Base-by-base conservation (phyloP, 2,797 vertebrate genomes). In the Mastacembelus armatus region DNA sequence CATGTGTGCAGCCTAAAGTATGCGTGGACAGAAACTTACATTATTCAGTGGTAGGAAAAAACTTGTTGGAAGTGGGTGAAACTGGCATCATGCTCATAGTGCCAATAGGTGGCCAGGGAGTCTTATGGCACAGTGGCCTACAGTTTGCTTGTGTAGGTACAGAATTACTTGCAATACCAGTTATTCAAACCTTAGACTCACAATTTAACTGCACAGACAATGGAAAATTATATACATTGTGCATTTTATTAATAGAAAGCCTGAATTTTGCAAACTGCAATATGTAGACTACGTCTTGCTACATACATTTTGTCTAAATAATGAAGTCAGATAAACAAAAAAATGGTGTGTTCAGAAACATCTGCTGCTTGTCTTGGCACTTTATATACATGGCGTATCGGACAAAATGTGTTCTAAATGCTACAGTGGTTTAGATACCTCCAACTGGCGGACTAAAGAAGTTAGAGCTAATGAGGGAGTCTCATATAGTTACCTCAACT, bases 11-110 rank as follows among this genome's bases (percentile, higher is more conserved):
- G 56, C 52, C 73, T n/a, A 79, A 83, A 66, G 36, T 77, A 72
- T 80, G 73, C 45, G 67, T 36, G 68, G 73, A 72, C 55, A 84
- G 70, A 86, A 83, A 58, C 59, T 54, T 80, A 71, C 63, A 66
- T 70, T 69, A 81, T 83, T 59, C 51, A 58, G 45, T n/a, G 43
- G 48, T 22, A 65, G 55, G 15, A 21, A 64, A 49, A 50, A 58
- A 45, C 19, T 55, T 47, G 48, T 49, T 33, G 33, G 36, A 43
- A 14, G 30, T 36, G 63, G 32, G 26, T 12, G 21, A 66, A 62
- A 35, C 32, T 50, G 58, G 66, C 47, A 48, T 75, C 49, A 7
- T 9, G 24, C 19, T 69, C 47, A 14, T 7, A 8, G 4, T 44
- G 22, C 10, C 0, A 10, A 35, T 15, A 11, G 35, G 44, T 45